These are phyloP conservation scores for Pyrrhosoma nymphula DNA, from an alignment of 2,888 invertebrate species.

Conservation along the genomic window DNA sequence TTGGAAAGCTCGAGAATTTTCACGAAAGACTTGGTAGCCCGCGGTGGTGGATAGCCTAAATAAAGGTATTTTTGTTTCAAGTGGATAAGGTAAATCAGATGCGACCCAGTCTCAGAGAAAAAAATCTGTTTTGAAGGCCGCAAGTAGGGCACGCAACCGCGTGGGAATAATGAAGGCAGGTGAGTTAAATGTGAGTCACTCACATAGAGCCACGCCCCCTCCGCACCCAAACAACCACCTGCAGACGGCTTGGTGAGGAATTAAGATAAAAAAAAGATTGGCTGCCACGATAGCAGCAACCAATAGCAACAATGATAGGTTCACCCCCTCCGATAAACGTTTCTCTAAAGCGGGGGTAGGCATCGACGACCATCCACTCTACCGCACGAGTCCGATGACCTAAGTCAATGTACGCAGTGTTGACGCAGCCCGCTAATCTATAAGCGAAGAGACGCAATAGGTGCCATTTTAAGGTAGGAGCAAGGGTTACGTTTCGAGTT, in stretches of 20 bases:
- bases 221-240: not conserved
- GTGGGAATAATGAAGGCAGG: not conserved
- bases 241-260: not conserved
- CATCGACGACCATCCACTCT: not conserved
- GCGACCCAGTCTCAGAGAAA: not conserved
- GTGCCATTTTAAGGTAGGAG: not conserved
- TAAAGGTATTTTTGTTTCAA: not conserved
- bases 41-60: not conserved
- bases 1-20: too few relatives aligned
- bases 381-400: not conserved
- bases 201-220: not conserved
- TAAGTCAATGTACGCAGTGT: not conserved
- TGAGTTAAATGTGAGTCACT: not conserved
- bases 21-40: too few relatives aligned
- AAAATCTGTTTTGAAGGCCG: not conserved
- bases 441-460: not conserved
- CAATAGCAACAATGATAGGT: not conserved
- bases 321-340: not conserved
- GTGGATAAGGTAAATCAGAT: not conserved
- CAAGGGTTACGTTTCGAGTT: not conserved
- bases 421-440: not conserved
- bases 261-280: not conserved
- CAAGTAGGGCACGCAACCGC: conserved; percentile 18
- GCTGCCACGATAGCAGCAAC: not conserved
- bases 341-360: not conserved